Percentiles rank a stretch among this genome's conserved stretches.
phyloP scores from a whole-genome alignment of 2,113 vertebrate species.

The Carassius auratus region DNA sequence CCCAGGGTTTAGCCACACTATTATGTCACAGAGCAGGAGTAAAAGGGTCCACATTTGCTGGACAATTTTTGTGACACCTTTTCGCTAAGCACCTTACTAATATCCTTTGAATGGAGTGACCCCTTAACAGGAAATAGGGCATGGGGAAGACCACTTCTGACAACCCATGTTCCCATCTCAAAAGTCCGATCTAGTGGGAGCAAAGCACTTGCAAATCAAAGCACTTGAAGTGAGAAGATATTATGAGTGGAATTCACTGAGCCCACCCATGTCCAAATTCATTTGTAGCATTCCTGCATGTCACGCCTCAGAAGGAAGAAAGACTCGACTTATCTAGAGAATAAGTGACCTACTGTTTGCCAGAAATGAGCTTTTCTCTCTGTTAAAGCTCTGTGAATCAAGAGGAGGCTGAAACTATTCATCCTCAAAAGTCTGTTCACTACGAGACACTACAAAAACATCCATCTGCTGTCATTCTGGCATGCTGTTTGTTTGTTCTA shows the following conservation, averaged over 20 bases:
- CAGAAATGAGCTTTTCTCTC: conserved; percentile 24
- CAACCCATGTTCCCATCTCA: conserved; percentile 22
- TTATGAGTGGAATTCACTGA: conserved; percentile 57
- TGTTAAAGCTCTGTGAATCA: background rate
- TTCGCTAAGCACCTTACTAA: background rate
- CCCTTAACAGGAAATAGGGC: background rate
- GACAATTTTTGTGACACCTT: background rate
- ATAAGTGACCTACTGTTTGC: conserved; percentile 58
- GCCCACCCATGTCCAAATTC: conserved; percentile 55
- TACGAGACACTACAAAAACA: background rate
- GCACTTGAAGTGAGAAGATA: conserved; percentile 10
- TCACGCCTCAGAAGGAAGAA: conserved; percentile 53
- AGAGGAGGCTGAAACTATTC: background rate
- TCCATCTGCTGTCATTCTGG: too few relatives aligned
- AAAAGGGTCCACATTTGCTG: background rate
- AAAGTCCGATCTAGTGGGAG: conserved; percentile 39
- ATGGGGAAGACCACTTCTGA: conserved; percentile 6
- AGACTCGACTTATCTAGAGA: conserved; percentile 57
- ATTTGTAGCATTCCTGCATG: conserved; percentile 49
- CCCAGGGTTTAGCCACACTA: too few relatives aligned
- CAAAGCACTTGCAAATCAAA: background rate
- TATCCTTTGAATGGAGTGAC: background rate
- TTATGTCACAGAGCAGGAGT: too few relatives aligned
- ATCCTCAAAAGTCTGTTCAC: background rate
- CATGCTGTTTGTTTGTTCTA: background rate